These are phyloP conservation scores for Neosalanx taihuensis DNA, from an alignment of 2,797 vertebrate genomes.

Conservation along the genomic window DNA sequence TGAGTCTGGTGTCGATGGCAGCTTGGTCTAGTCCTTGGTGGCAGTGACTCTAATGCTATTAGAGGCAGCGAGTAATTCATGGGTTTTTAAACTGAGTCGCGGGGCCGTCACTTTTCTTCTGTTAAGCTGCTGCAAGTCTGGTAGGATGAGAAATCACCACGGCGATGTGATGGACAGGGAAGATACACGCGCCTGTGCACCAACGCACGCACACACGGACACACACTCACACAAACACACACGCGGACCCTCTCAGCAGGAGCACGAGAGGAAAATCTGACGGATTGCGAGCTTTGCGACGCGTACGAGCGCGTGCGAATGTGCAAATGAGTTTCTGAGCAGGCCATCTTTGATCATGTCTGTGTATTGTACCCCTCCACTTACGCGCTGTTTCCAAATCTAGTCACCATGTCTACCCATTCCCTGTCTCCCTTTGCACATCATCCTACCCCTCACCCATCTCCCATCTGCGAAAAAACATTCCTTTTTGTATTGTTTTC, in stretches of 20 bases:
- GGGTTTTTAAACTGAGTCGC: conserved; percentile 52
- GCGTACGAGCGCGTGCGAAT: not conserved
- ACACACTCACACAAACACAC: conserved; percentile 12
- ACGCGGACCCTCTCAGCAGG: conserved; percentile 21
- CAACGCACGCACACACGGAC: conserved; percentile 5
- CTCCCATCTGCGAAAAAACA: not conserved
- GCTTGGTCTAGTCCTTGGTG: conserved; percentile 16
- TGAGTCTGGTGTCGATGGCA: conserved; percentile 16
- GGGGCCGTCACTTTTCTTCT: conserved; percentile 50
- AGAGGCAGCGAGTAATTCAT: conserved; percentile 58
- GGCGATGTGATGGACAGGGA: conserved; percentile 27
- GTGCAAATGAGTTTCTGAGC: conserved; percentile 32
- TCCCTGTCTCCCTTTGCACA: not conserved
- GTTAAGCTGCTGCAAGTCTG: conserved; percentile 52
- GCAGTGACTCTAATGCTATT: conserved; percentile 58
- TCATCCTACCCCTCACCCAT: not conserved
- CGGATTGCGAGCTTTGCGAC: conserved; percentile 40
- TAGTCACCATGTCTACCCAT: not conserved
- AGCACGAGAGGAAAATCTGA: conserved; percentile 33
- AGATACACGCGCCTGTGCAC: not conserved
- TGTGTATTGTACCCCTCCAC: conserved; percentile 6
- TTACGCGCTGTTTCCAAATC: conserved; percentile 21
- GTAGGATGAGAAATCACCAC: conserved; percentile 43
- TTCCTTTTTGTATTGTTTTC: not conserved
- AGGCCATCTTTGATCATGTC: conserved; percentile 17